Evolutionary conservation across 2,113 vertebrate genomes (phyloP).

Genomic region (Illadopsis cleaveri): DNA sequence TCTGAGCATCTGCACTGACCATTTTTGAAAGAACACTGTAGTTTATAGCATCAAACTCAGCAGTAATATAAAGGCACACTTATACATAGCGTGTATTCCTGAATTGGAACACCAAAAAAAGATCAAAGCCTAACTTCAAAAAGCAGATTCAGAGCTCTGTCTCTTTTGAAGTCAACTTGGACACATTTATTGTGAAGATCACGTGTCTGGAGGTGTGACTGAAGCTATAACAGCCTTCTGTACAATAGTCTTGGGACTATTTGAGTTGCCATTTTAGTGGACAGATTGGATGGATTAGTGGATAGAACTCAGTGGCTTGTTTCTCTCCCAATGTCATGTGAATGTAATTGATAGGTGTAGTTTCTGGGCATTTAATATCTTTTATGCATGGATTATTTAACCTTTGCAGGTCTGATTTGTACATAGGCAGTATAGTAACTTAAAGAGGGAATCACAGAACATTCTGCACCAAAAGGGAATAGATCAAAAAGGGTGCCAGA

Average conservation of each 20-base stretch:
- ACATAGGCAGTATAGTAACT: neutral
- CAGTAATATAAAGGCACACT: neutral
- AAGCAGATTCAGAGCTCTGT: neutral
- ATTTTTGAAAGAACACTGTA: neutral
- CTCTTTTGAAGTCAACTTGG: neutral
- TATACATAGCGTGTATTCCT: neutral
- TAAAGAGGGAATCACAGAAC: neutral
- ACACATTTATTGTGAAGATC: neutral
- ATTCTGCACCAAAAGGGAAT: neutral
- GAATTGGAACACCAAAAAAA: neutral
- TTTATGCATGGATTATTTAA: neutral
- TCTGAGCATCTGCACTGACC: neutral
- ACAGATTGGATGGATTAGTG: neutral
- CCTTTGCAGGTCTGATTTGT: neutral
- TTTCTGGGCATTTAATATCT: neutral
- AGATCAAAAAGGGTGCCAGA: neutral
- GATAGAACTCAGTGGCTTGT: neutral
- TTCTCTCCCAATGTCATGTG: neutral
- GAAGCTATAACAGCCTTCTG: neutral
- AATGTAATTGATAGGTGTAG: neutral
- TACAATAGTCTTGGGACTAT: neutral
- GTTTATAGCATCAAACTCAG: neutral
- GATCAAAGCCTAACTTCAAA: slow-evolving; percentile 16
- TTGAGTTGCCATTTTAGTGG: neutral
- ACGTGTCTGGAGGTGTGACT: neutral